Percentiles rank a stretch among this genome's conserved stretches.
These are phyloP conservation scores for Branchellion lobata DNA, from an alignment of 2,888 invertebrate genomes.

Conservation along the genomic window DNA sequence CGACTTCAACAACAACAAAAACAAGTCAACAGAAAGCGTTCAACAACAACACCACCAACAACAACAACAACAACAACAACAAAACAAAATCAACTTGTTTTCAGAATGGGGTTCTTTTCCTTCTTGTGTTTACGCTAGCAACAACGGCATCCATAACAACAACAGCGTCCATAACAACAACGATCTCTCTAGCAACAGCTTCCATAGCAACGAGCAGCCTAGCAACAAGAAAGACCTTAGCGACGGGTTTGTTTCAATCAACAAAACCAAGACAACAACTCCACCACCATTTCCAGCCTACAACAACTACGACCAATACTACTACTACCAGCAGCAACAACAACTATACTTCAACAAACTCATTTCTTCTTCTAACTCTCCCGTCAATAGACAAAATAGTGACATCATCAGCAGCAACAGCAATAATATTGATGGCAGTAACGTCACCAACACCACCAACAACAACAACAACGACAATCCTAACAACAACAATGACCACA, in stretches of 20 bases:
- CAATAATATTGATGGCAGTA: not conserved
- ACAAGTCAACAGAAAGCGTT: not conserved
- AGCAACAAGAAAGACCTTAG: not conserved
- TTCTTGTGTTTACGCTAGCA: constrained; percentile 11
- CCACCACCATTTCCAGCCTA: not conserved
- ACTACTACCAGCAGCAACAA: constrained; percentile 13
- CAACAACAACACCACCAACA: not conserved
- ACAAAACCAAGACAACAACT: not conserved
- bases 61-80: not conserved
- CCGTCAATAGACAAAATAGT: not conserved
- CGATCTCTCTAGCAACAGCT: not conserved
- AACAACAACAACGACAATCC: no score
- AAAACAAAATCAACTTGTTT: not conserved
- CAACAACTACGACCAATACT: constrained; percentile 19
- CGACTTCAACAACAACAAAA: constrained; percentile 21
- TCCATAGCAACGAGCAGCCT: not conserved
- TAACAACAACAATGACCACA: not conserved
- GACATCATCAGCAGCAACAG: no score
- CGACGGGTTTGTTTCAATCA: not conserved
- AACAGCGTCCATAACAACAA: not conserved
- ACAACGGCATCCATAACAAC: not conserved
- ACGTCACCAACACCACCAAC: not conserved
- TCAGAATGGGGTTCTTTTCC: not conserved
- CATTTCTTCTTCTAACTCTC: not conserved
- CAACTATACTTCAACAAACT: constrained; percentile 15